Evolutionary conservation across 1,140 invertebrate species (phyloP).

Genomic region (Lepidostoma basale): DNA sequence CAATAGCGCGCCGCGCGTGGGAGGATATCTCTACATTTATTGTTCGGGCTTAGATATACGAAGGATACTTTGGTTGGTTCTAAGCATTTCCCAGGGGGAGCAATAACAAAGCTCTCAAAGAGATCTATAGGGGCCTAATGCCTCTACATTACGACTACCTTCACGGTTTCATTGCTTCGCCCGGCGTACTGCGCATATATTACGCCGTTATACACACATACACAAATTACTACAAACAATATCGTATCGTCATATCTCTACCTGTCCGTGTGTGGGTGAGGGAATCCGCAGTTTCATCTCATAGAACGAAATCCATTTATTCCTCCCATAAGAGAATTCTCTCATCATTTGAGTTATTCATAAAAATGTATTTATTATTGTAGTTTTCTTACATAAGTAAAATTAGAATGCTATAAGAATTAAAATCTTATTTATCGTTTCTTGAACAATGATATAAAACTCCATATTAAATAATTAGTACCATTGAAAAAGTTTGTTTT

Average conservation of each 20-base stretch:
- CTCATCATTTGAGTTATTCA: too few species aligned
- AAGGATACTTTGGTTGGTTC: slow-evolving; percentile 11
- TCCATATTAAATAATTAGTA: too few species aligned
- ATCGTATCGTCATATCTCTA: not conserved
- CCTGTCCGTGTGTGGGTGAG: too few species aligned
- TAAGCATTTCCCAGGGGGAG: slow-evolving; percentile 30
- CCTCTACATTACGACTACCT: slow-evolving; percentile 35
- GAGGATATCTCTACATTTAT: slow-evolving; percentile 11
- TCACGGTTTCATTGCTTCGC: slow-evolving; percentile 34
- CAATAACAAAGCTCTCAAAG: slow-evolving; percentile 36
- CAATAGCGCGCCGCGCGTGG: not conserved
- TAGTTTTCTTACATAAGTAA: too few species aligned
- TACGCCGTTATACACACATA: slow-evolving; percentile 7
- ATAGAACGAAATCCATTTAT: too few species aligned
- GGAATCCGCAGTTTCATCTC: too few species aligned
- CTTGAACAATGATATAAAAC: too few species aligned
- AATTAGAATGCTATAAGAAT: too few species aligned
- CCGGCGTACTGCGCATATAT: slow-evolving; percentile 26
- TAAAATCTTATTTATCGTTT: too few species aligned
- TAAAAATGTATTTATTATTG: too few species aligned
- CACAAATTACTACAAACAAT: slow-evolving; percentile 14
- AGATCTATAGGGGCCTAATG: slow-evolving; percentile 35
- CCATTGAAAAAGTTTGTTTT: too few species aligned
- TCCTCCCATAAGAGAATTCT: too few species aligned
- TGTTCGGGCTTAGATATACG: slow-evolving; percentile 16